Evolutionary conservation across 2,888 invertebrate species (phyloP), one percentile per base, ranked within the genome.

Genomic region (Himalopsyche japonica): DNA sequence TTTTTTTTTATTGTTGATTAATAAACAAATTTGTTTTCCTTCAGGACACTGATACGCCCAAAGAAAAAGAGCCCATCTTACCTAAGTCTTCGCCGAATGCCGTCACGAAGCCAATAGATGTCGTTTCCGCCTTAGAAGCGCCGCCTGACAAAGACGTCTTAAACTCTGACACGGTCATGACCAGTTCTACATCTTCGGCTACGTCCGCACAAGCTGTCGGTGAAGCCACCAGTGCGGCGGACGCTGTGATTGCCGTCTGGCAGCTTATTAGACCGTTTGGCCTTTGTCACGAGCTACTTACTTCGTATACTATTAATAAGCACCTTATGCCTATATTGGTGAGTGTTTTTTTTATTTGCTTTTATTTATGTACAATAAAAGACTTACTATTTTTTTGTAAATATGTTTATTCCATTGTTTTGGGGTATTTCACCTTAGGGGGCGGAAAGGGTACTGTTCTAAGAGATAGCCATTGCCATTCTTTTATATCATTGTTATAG

Each of bases 261-360:
- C 92, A 92, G 86, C 93, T 98, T 86, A 92, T 98, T 87, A 94
- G 97, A 88, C 98, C 99, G 12, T 97, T 99, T 90, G 98, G 98
- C 57, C 94, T 96, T 85, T 98, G 98, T 90, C 96, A 97, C 89
- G 98, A 98, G 90, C 94, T 97, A 87, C 93, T 99, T 87, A 98
- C 98, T 70, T 95, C 96, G 86, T 95, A 96, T 88, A 98, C 98
- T 78, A 96, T 99, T 89, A 95, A 96, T 89, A 97, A 97, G 90
- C 98, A 97, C 92, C 95, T 99, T 88, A 94, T 98, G 93, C 98
- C 98, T 84, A 95, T 98, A 89, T 93, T 97, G 91, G 96, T 96
- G 91, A 94, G 95, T 79, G 15, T 43, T 12, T 4, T 43, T 7
- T 32, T 6, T 32, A n/a, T n/a, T n/a, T n/a, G n/a, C n/a, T n/a